phyloP scores from a whole-genome alignment of 2,113 vertebrate species.

The Mesocricetus auratus region DNA sequence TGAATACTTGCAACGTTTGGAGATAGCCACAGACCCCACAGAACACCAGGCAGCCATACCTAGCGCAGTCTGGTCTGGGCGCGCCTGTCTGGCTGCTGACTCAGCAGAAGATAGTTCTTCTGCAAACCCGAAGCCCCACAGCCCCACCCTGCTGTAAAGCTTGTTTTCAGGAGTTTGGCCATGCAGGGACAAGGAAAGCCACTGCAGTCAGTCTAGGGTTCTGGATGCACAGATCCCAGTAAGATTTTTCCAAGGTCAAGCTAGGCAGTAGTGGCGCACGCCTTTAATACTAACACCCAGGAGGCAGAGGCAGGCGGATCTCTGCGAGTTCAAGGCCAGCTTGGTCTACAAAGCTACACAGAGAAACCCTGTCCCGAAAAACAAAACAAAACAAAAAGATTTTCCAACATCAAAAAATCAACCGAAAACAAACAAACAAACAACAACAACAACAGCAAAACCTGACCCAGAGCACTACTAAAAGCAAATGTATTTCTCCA shows the following conservation, averaged over 20 bases:
- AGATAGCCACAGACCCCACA: neutral
- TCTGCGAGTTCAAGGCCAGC: too few species aligned
- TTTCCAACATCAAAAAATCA: neutral
- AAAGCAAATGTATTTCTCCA: neutral
- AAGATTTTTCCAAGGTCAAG: neutral
- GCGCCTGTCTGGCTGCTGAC: neutral
- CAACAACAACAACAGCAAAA: neutral
- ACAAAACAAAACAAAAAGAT: too few species aligned
- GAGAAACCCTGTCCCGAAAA: too few species aligned
- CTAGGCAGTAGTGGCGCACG: too few species aligned
- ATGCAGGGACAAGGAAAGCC: accelerated
- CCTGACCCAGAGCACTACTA: neutral
- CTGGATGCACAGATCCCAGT: neutral
- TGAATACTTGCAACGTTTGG: accelerated
- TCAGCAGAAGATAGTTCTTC: neutral
- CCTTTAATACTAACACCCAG: too few species aligned
- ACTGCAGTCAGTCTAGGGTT: neutral
- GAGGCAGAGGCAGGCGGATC: too few species aligned
- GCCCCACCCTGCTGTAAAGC: neutral
- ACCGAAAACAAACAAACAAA: neutral
- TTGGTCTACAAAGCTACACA: too few species aligned
- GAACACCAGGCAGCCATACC: neutral
- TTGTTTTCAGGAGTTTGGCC: neutral
- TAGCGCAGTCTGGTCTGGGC: accelerated
- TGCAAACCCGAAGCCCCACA: neutral